phyloP scores from a whole-genome alignment of 1,140 invertebrate genomes.

The Drosophila simulans region DNA sequence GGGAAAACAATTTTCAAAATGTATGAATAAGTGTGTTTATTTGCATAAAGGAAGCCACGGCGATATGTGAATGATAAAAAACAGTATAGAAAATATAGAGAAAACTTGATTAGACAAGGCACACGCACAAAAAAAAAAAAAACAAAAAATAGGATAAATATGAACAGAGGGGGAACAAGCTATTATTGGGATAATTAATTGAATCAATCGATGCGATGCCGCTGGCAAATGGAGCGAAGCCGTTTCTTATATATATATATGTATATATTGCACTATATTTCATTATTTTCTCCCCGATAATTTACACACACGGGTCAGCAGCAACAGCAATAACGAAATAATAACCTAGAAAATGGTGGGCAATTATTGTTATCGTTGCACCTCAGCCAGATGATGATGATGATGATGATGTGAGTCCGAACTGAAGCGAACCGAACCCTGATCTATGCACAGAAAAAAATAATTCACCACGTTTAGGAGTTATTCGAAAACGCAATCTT shows the following conservation, averaged over 20 bases:
- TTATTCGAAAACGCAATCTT: too few species aligned
- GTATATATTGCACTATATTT: conserved; percentile 1
- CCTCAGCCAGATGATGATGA: conserved; percentile 18
- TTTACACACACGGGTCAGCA: conserved; percentile 36
- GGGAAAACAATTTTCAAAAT: conserved; percentile 41
- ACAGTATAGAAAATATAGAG: conserved; percentile 6
- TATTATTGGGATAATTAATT: conserved; percentile 76
- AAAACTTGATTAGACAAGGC: conserved; percentile 53
- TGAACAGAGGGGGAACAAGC: conserved; percentile 9
- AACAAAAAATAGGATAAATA: conserved; percentile 3
- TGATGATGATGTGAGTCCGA: conserved; percentile 17
- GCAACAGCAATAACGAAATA: conserved; percentile 14
- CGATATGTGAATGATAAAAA: conserved; percentile 4
- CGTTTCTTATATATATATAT: not conserved
- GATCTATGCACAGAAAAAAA: conserved; percentile 3
- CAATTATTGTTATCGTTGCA: conserved; percentile 47
- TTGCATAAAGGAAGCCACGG: conserved; percentile 20
- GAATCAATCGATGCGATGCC: conserved; percentile 71
- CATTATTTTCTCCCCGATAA: not conserved
- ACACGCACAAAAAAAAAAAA: conserved; percentile 5
- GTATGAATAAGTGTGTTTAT: conserved; percentile 14
- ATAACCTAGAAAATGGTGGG: conserved; percentile 40
- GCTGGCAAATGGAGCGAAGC: conserved; percentile 49
- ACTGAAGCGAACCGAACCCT: conserved; percentile 19
- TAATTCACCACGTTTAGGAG: too few species aligned